Evolutionary conservation across 2,888 invertebrate species (phyloP), one percentile per base, ranked within the genome.

Genomic region (Sesamia inferens): DNA sequence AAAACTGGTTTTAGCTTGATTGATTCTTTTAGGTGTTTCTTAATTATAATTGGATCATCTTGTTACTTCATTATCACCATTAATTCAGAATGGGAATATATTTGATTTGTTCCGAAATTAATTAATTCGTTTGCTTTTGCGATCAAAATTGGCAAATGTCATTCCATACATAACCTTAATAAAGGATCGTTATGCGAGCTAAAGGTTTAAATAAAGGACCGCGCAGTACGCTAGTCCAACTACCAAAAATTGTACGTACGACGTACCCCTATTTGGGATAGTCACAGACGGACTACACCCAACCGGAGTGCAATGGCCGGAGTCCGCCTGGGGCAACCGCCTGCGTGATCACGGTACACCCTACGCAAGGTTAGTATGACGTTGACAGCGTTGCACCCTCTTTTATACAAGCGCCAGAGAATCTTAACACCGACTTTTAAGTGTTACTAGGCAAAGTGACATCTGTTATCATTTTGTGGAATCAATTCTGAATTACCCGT

Each of bases 341-440:
- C 97, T 97, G 92, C 93, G 1, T 97, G 97, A 97, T 97, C 97
- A 96, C 97, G 97, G 97, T 97, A 94, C 94, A 96, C 97, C 97
- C 97, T 97, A 95, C 97, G 97, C 97, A 97, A 97, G 97, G 97
- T 97, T 97, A 97, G 97, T 97, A 96, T 96, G 93, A 22, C 62
- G 1, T 0, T 0, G 0, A 0, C 5, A 57, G 3, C 10, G 3
- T 31, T 6, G n/a, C 65, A 51, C 5, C 31, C 51, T 72, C 82
- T 87, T 93, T 88, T 94, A 91, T 92, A 90, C 75, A 5, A 42
- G 22, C 16, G 51, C 39, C 57, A 57, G 80, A 84, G 83, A 89
- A 92, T 91, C 88, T 92, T 86, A 84, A 88, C 86, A 93, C 63
- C 95, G 93, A 90, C 92, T 88, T 90, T 59, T 91, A 94, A 84